A percentile compares a stretch with the other conserved stretches of the same genome.
phyloP scores from a whole-genome alignment of 2,113 vertebrate genomes.

The Marmota flaviventris region DNA sequence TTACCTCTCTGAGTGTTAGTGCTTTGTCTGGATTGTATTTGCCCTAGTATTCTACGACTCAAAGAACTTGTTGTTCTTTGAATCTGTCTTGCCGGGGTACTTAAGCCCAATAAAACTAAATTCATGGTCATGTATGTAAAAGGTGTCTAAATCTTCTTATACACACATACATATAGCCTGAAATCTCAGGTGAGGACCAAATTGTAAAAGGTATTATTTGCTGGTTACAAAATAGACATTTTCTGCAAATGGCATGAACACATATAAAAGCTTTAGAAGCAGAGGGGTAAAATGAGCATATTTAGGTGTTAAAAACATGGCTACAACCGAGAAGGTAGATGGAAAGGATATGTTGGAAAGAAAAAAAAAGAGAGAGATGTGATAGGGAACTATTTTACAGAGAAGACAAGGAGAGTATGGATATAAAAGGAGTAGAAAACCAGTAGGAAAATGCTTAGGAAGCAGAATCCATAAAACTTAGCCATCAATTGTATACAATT shows the following conservation, averaged over 20 bases:
- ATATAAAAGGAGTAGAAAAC: background rate
- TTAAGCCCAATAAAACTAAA: background rate
- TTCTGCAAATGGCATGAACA: background rate
- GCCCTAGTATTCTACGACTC: background rate
- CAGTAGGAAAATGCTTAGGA: background rate
- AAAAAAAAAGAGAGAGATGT: background rate
- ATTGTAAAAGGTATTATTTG: background rate
- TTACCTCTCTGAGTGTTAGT: background rate
- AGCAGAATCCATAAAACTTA: background rate
- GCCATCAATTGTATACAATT: fast-evolving
- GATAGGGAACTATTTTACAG: background rate
- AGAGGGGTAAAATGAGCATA: background rate
- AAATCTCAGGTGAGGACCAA: background rate
- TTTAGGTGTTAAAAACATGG: background rate
- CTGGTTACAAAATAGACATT: background rate
- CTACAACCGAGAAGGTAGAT: background rate
- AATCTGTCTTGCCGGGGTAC: background rate
- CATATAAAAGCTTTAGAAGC: background rate
- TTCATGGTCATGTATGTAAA: background rate
- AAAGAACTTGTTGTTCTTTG: background rate
- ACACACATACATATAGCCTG: background rate
- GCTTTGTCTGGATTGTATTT: background rate
- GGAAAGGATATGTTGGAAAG: background rate
- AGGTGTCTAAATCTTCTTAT: background rate
- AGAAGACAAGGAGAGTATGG: background rate